Evolutionary conservation across 2,888 invertebrate species (phyloP).

Genomic region (Drosophila fulvimacula): DNA sequence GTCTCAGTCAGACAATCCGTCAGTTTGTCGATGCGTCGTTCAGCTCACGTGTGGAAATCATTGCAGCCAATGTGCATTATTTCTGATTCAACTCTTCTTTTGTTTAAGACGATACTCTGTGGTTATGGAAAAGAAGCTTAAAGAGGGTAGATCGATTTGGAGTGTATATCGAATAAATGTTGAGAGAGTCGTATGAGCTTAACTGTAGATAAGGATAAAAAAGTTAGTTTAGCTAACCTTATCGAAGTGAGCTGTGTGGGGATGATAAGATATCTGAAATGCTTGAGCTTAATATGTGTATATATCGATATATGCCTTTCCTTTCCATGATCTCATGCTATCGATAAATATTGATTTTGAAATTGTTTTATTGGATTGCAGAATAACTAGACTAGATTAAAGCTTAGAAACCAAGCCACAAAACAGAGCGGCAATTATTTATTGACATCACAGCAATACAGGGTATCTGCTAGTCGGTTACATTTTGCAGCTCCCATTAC

Average conservation of each 20-base stretch:
- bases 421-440: background rate
- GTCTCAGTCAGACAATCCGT: conserved; percentile 31
- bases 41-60: conserved; percentile 72
- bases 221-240: background rate
- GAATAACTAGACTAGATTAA: no score
- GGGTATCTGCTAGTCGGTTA: background rate
- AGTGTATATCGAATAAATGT: background rate
- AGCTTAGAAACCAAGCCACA: background rate
- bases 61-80: conserved; percentile 70
- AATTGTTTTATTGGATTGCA: background rate
- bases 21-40: conserved; percentile 48
- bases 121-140: background rate
- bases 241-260: no score
- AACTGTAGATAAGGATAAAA: background rate
- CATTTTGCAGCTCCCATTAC: background rate
- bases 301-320: background rate
- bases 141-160: background rate
- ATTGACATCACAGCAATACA: background rate
- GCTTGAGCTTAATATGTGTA: background rate
- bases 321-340: no score
- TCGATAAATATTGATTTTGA: background rate
- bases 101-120: conserved; percentile 21
- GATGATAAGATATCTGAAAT: background rate
- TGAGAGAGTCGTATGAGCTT: background rate
- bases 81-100: conserved; percentile 41